Conservation (phyloP, 2,888 invertebrate genomes). For the Agonum fuliginosum region DNA sequence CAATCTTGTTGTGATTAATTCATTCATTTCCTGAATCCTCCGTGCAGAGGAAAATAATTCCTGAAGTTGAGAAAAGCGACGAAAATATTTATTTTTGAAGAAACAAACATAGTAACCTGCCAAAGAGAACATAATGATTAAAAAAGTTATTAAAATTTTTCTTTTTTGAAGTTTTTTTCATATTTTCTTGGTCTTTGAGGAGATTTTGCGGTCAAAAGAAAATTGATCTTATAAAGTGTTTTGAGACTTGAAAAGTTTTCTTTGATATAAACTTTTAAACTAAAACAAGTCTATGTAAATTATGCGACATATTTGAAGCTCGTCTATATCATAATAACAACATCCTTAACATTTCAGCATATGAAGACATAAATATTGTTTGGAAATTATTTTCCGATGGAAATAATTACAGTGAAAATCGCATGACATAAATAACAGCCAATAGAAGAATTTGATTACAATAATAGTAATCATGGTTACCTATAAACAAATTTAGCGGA, state of each 20-base stretch:
- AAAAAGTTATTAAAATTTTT: conserved; percentile 28
- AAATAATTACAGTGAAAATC: too few relatives aligned
- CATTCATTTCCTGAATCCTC: conserved; percentile 23
- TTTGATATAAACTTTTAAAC: too few relatives aligned
- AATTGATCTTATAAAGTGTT: neutral
- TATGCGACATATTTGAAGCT: too few relatives aligned
- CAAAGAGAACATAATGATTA: neutral
- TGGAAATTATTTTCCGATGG: too few relatives aligned
- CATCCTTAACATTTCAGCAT: too few relatives aligned
- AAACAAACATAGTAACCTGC: neutral
- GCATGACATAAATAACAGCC: too few relatives aligned
- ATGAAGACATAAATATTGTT: too few relatives aligned
- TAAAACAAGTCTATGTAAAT: too few relatives aligned
- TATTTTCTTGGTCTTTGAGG: neutral
- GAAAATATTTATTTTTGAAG: conserved; percentile 10
- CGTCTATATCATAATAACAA: too few relatives aligned
- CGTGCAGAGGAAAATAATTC: neutral
- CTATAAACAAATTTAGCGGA: too few relatives aligned
- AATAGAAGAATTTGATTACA: too few relatives aligned
- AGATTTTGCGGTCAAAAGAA: neutral
- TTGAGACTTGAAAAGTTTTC: neutral
- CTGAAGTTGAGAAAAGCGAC: neutral
- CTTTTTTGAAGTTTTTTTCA: neutral
- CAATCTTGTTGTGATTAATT: conserved; percentile 23
- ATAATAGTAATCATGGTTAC: too few relatives aligned